Base-by-base conservation (phyloP, 2,113 vertebrate genomes). In the Rhynchopsitta pachyrhyncha region DNA sequence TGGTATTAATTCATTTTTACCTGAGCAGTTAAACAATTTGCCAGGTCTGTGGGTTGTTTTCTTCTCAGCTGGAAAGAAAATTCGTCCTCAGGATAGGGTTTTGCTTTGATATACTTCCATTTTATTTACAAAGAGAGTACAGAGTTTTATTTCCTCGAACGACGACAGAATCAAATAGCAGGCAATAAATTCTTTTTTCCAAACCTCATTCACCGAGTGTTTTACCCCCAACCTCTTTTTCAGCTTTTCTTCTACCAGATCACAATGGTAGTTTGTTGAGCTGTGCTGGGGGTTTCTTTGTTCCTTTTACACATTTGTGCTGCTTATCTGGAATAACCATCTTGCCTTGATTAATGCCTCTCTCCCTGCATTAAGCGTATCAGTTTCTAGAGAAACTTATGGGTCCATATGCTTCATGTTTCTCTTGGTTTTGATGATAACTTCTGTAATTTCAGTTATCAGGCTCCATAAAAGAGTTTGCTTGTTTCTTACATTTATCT, bases 401-500 rank as follows among this genome's bases (percentile, higher is more conserved):
- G 22, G 39, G 76, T 75, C 82, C 80, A 59, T 82, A 92, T 92
- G 92, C 55, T 81, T 93, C 82, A 55, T 18, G 6, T 92, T 94
- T 88, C 80, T 62, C 71, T 90, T 83, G 73, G 0, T 96, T 96
- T 96, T 97, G 93, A 94, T 93, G 90, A 81, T 92, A 93, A 92
- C 88, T 95, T 90, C 76, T 88, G 80, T 93, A 96, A 95, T 97
- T 96, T 96, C 82, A 81, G 73, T 96, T 96, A 93, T 93, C 92
- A 88, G 74, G 39, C 80, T 94, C 11, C 83, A 71, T 94, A 90
- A 95, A 90, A 88, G 93, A 79, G 66, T 83, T 94, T 93, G 57
- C 94, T 96, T 96, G 88, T 97, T 96, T 92, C 92, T 95, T 96
- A 81, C 80, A 88, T 92, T 97, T 92, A 86, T 95, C 92, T 74